These are phyloP conservation scores for Turritopsis rubra DNA, from an alignment of 30 jellyfish, hydroid and myxozoan species.

Conservation along the genomic window DNA sequence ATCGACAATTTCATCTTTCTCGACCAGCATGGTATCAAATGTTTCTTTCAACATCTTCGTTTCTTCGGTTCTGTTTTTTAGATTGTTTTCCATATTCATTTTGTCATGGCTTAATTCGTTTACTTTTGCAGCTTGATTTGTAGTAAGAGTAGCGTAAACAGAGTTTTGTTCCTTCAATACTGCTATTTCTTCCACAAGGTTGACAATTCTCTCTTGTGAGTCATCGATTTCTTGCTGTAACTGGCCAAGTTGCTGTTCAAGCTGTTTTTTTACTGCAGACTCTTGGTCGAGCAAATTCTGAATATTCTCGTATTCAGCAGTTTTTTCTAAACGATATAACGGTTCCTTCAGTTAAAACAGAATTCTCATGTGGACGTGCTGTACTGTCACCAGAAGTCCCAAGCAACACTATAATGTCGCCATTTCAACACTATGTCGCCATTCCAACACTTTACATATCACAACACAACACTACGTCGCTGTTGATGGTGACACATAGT, in stretches of 20 bases:
- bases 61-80: constrained; percentile 14
- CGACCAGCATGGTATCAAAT: not conserved
- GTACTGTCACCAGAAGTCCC: too few relatives aligned
- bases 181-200: not conserved
- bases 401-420: too few relatives aligned
- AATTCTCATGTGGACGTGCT: too few relatives aligned
- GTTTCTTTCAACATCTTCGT: constrained; percentile 10
- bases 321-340: constrained; percentile 13
- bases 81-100: not conserved
- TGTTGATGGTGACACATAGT: too few relatives aligned
- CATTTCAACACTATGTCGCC: too few relatives aligned
- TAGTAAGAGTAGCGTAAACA: not conserved
- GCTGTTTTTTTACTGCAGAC: not conserved
- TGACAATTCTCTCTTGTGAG: too few relatives aligned
- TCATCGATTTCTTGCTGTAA: not conserved
- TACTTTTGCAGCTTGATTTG: constrained; percentile 5
- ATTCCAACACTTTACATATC: too few relatives aligned
- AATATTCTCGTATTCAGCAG: constrained; percentile 6
- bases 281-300: constrained; percentile 7
- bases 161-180: not conserved
- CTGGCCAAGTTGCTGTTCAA: not conserved
- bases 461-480: too few relatives aligned
- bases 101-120: constrained; percentile 2
- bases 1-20: constrained; percentile 15
- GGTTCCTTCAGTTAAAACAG: too few relatives aligned